Conservation (phyloP, 2,888 invertebrate genomes). For the Sarcophaga rosellei region DNA sequence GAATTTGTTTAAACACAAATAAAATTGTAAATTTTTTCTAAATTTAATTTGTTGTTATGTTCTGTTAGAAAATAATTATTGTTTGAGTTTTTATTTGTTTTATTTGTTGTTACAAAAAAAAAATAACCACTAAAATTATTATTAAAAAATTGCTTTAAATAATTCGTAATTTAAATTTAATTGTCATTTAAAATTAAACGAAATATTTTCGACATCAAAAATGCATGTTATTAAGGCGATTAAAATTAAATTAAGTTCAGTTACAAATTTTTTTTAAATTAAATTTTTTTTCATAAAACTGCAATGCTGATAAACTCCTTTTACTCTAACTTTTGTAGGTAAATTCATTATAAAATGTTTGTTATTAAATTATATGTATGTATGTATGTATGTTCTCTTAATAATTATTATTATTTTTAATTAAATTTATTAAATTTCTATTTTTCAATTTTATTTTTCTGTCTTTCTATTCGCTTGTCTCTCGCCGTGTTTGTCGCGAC, state of each 20-base stretch:
- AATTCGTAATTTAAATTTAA: constrained; percentile 53
- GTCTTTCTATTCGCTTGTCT: constrained; percentile 59
- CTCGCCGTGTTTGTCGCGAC: constrained; percentile 69
- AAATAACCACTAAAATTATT: constrained; percentile 6
- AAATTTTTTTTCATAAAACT: constrained; percentile 2
- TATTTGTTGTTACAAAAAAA: constrained; percentile 15
- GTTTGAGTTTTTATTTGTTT: constrained; percentile 21
- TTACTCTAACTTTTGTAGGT: not conserved
- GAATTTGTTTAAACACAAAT: constrained; percentile 35
- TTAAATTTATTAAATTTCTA: not conserved
- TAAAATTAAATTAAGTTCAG: not conserved
- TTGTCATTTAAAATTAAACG: constrained; percentile 30
- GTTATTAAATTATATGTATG: too few species aligned
- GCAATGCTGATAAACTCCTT: not conserved
- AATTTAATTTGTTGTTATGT: constrained; percentile 17
- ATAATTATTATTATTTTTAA: not conserved
- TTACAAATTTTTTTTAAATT: not conserved
- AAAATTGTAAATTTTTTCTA: constrained; percentile 29
- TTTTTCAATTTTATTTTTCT: constrained; percentile 32
- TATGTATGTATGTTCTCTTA: not conserved
- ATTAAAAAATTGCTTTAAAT: constrained; percentile 14
- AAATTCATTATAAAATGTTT: not conserved
- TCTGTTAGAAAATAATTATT: constrained; percentile 48
- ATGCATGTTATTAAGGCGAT: constrained; percentile 31
- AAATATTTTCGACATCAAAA: constrained; percentile 25